A percentile compares a stretch with the other conserved stretches of the same genome.
These are phyloP conservation scores for Archips crataeganus DNA, from an alignment of 2,888 invertebrate species.

Conservation along the genomic window DNA sequence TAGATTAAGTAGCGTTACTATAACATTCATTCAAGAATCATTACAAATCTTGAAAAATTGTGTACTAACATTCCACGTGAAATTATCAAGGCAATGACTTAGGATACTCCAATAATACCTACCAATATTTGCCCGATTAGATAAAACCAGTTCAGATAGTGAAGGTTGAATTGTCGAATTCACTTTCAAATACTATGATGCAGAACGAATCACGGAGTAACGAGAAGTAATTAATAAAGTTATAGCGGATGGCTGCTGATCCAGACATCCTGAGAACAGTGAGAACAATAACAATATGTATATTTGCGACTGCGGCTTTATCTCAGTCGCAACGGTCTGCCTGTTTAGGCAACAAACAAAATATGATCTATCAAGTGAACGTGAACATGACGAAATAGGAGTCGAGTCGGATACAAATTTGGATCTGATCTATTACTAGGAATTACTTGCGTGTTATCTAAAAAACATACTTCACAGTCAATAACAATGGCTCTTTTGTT, in stretches of 20 bases:
- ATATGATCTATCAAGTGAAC: slow-evolving; percentile 36
- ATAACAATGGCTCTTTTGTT: slow-evolving; percentile 32
- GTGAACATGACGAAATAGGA: slow-evolving; percentile 25
- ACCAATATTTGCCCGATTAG: slow-evolving; percentile 41
- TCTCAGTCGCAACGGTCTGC: slow-evolving; percentile 33
- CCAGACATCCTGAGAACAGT: slow-evolving; percentile 61
- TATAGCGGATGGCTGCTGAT: slow-evolving; percentile 63
- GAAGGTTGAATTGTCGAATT: slow-evolving; percentile 47
- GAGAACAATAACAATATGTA: slow-evolving; percentile 46
- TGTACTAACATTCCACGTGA: background rate
- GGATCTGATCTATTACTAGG: slow-evolving; percentile 21
- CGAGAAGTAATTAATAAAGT: slow-evolving; percentile 51
- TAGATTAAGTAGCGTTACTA: background rate
- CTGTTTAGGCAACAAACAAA: slow-evolving; percentile 36
- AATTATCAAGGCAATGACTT: slow-evolving; percentile 18
- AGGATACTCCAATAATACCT: slow-evolving; percentile 22
- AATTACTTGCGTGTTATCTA: slow-evolving; percentile 16
- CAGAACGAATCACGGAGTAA: slow-evolving; percentile 34
- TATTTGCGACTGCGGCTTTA: slow-evolving; percentile 35
- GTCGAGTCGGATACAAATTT: slow-evolving; percentile 2
- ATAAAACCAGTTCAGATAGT: slow-evolving; percentile 52
- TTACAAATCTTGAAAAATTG: background rate
- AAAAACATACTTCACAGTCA: slow-evolving; percentile 14
- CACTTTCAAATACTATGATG: slow-evolving; percentile 40
- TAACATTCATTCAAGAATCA: background rate